Base-by-base conservation (phyloP, 2,113 vertebrate species). In the Balaeniceps rex region DNA sequence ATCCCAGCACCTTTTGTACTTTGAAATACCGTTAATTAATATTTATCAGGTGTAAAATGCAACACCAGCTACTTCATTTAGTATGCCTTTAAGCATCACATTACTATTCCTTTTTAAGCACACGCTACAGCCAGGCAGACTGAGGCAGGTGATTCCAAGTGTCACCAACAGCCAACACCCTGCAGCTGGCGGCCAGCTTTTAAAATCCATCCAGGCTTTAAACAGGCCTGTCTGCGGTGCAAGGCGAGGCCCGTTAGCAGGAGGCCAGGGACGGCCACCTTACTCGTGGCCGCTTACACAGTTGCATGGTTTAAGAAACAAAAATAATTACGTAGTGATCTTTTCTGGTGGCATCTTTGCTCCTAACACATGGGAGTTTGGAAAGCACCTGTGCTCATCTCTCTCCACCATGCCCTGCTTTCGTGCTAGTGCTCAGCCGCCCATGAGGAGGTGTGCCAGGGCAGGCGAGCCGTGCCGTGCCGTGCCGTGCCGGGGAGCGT, bases 31-130 rank as follows among this genome's bases (percentile, higher is more conserved):
- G 5, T 85, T 91, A 72, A 91, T 94, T 94, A 87, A 77, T 72
- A 87, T 87, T 77, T 83, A 90, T 93, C 78, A 91, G 78, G 94
- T 74, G 70, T 58, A 77, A 93, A 95, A 79, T 33, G 26, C 55
- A 77, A 51, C 54, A 87, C 40, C 57, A 84, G 38, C 88, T 95
- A n/a, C 74, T 79, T 54, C 21, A 3, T 22, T 69, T 13, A 77
- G 33, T 8, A 40, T 74, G 66, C 91, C 76, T 83, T 70, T 72
- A 77, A 83, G 81, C 77, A 18, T 13, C 9, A 0, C 28, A 16
- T 64, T 87, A 16, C 63, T 49, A 18, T 51, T 83, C 61, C 29
- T 82, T 91, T 87, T 49, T 28, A 82, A 71, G 52, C 65, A 26
- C 31, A 23, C 2, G 3, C 58, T 81, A 11, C n/a, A 51, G 77